Evolutionary conservation across 2,113 vertebrate genomes (phyloP).

Genomic region (Crotalus viridis): DNA sequence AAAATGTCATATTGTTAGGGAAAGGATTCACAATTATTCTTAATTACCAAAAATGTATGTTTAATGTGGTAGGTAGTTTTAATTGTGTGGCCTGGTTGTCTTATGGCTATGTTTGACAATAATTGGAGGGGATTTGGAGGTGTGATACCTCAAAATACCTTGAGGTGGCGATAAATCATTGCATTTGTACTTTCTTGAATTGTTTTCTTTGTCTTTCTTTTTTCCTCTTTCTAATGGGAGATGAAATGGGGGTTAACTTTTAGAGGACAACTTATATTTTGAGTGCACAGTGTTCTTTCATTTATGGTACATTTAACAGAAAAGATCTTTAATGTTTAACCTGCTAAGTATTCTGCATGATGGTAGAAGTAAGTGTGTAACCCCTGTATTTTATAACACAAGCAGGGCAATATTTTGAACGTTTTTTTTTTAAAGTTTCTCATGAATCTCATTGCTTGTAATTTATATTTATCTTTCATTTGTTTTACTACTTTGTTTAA

Average conservation of each 20-base stretch:
- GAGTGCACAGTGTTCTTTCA: not conserved
- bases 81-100: not conserved
- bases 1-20: not conserved
- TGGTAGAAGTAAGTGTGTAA: not conserved
- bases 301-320: conserved; percentile 2
- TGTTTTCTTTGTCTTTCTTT: not conserved
- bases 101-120: not conserved
- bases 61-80: conserved; percentile 6
- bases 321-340: not conserved
- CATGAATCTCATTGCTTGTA: not conserved
- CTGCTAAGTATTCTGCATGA: not conserved
- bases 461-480: not conserved
- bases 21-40: not conserved
- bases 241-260: not conserved
- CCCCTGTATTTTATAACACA: not conserved
- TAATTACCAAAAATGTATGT: not conserved
- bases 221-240: not conserved
- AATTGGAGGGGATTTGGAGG: rapidly evolving
- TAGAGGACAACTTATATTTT: conserved; percentile 6
- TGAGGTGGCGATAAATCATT: conserved; percentile 56
- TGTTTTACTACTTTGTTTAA: not conserved
- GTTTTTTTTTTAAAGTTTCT: not conserved
- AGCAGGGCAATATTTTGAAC: not conserved
- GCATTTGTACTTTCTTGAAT: not conserved
- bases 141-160: conserved; percentile 47